Percentiles rank a stretch among this genome's conserved stretches.
Evolutionary conservation across 2,113 vertebrate genomes (phyloP).

Genomic region (Ancistrus triradiatus): DNA sequence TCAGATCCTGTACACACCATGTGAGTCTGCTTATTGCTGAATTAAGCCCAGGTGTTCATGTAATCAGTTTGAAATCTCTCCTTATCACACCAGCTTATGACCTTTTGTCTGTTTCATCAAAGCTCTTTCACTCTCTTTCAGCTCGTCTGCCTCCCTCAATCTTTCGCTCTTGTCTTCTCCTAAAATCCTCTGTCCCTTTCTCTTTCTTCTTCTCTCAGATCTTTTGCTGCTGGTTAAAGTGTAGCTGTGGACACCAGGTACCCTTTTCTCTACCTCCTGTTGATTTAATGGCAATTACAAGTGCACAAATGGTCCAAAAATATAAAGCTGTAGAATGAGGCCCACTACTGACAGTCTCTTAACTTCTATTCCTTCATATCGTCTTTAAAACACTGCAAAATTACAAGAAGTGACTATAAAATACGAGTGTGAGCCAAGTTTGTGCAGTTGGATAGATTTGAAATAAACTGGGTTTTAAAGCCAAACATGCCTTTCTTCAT

Average conservation of each 20-base stretch:
- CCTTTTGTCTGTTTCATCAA: slow-evolving; percentile 7
- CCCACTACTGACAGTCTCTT: slow-evolving; percentile 2
- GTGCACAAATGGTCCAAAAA: slow-evolving; percentile 22
- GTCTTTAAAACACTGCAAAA: too few relatives aligned
- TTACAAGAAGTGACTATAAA: too few relatives aligned
- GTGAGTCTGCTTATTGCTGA: background rate
- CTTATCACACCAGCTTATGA: slow-evolving; percentile 15
- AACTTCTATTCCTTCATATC: slow-evolving; percentile 7
- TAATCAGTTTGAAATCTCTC: slow-evolving; percentile 14
- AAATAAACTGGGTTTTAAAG: too few relatives aligned
- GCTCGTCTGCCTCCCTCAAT: too few relatives aligned
- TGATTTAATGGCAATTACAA: slow-evolving; percentile 41
- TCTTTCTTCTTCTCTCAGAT: slow-evolving; percentile 2
- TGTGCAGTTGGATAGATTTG: too few relatives aligned
- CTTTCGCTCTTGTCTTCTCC: too few relatives aligned
- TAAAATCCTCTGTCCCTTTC: background rate
- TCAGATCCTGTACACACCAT: background rate
- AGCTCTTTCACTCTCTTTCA: slow-evolving; percentile 4
- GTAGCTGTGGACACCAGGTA: slow-evolving; percentile 17
- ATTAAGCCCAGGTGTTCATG: background rate
- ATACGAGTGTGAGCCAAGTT: too few relatives aligned
- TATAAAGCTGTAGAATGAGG: slow-evolving; percentile 4
- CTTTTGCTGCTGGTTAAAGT: slow-evolving; percentile 17
- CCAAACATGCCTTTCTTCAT: too few relatives aligned
- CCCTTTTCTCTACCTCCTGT: slow-evolving; percentile 17